Evolutionary conservation across 2,113 vertebrate genomes (phyloP).

Genomic region (Crotalus helleri): DNA sequence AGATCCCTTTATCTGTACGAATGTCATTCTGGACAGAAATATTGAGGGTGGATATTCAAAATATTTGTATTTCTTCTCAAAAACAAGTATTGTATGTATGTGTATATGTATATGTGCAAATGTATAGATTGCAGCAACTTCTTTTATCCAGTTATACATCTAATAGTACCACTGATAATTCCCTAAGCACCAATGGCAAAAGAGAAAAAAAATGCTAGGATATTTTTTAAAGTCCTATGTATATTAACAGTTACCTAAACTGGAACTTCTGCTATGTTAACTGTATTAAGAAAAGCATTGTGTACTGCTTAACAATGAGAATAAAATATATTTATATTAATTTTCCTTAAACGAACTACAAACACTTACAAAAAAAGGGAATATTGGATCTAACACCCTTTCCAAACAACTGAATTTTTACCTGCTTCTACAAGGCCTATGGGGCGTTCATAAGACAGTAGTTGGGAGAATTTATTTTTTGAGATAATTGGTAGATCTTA

Average conservation of each 20-base stretch:
- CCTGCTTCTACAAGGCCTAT: background rate
- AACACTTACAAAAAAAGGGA: background rate
- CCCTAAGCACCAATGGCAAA: background rate
- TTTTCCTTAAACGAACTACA: background rate
- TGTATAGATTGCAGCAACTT: background rate
- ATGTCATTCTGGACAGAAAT: background rate
- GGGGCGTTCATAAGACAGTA: background rate
- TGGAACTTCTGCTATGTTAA: background rate
- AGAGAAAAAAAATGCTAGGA: background rate
- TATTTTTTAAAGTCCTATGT: background rate
- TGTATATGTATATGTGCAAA: too few relatives aligned
- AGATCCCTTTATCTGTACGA: background rate
- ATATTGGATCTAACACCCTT: background rate
- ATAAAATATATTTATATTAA: background rate
- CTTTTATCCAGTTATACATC: background rate
- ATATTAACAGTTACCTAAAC: background rate
- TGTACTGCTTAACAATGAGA: background rate
- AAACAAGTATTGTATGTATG: background rate
- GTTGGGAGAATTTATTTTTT: background rate
- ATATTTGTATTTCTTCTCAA: background rate
- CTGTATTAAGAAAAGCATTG: background rate
- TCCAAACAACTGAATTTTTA: background rate
- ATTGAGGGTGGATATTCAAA: background rate
- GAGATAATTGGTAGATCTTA: background rate
- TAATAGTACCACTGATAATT: background rate